Evolutionary conservation across 1,140 invertebrate species (phyloP).

Genomic region (Gonioctena quinquepunctata): DNA sequence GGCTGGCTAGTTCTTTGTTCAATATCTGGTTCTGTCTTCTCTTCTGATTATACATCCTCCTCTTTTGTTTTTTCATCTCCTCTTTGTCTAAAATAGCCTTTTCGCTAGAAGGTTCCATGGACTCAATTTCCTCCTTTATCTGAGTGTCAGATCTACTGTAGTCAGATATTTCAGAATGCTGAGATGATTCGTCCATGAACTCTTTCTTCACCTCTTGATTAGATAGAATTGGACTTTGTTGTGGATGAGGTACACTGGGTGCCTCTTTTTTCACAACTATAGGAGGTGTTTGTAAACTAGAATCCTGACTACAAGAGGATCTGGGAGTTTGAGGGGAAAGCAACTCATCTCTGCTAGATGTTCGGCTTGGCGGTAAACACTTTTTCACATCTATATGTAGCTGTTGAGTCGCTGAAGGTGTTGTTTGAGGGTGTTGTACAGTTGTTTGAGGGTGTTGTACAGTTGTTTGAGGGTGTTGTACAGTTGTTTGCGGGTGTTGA

Average conservation of each 20-base stretch:
- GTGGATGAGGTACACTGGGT: slow-evolving; percentile 15
- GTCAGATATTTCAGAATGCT: slow-evolving; percentile 64
- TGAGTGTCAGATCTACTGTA: slow-evolving; percentile 62
- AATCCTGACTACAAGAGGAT: slow-evolving; percentile 52
- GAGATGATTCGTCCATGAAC: slow-evolving; percentile 63
- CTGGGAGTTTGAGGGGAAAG: slow-evolving; percentile 52
- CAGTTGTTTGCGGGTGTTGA: too few relatives aligned
- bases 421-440: too few relatives aligned
- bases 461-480: too few relatives aligned
- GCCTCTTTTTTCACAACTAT: slow-evolving; percentile 47
- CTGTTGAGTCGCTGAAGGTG: slow-evolving; percentile 35
- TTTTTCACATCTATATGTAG: slow-evolving; percentile 53
- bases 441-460: too few relatives aligned
- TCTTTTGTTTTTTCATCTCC: slow-evolving; percentile 78
- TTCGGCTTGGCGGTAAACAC: slow-evolving; percentile 47
- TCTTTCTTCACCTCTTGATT: slow-evolving; percentile 65
- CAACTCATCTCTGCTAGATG: slow-evolving; percentile 53
- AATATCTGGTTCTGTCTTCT: slow-evolving; percentile 66
- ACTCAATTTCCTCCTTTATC: slow-evolving; percentile 63
- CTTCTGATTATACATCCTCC: slow-evolving; percentile 83
- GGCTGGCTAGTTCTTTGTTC: slow-evolving; percentile 55
- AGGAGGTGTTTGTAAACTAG: slow-evolving; percentile 51
- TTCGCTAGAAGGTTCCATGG: slow-evolving; percentile 36
- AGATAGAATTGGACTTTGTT: slow-evolving; percentile 50
- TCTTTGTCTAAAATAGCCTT: slow-evolving; percentile 48